Percentiles rank a stretch among this genome's conserved stretches.
These are phyloP conservation scores for Kryptopterus vitreolus DNA, from an alignment of 2,797 vertebrate genomes.

Conservation along the genomic window DNA sequence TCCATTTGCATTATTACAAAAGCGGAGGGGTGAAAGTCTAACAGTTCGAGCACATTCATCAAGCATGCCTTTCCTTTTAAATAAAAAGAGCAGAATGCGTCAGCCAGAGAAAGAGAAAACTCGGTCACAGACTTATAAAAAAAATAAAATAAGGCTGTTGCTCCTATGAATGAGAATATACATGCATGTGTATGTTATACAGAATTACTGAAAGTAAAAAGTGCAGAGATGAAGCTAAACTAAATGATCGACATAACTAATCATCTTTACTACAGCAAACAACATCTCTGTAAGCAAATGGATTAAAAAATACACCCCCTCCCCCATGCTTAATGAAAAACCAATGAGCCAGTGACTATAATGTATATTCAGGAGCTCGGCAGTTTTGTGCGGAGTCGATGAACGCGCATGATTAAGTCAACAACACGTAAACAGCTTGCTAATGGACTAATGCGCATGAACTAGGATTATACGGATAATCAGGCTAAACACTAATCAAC, in stretches of 20 bases:
- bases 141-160: not conserved
- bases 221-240: not conserved
- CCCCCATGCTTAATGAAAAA: constrained; percentile 5
- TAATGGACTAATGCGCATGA: constrained; percentile 1
- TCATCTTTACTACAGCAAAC: not conserved
- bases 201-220: too few relatives aligned
- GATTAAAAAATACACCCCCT: not conserved
- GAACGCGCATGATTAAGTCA: constrained; percentile 18
- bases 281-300: not conserved
- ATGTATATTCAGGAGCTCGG: constrained; percentile 5
- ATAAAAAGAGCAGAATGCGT: not conserved
- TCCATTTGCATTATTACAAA: constrained; percentile 5
- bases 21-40: not conserved
- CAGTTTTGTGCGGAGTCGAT: not conserved
- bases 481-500: constrained; percentile 28
- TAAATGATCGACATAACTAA: not conserved
- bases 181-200: too few relatives aligned
- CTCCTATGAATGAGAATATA: not conserved
- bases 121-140: not conserved
- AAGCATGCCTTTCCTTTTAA: not conserved
- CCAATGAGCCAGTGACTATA: not conserved
- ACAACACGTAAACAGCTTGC: constrained; percentile 26
- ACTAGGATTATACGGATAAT: constrained; percentile 36
- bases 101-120: not conserved
- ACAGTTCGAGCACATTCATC: not conserved